phyloP scores from a whole-genome alignment of 2,113 vertebrate genomes.

The Haplochromis vanheusdeni region DNA sequence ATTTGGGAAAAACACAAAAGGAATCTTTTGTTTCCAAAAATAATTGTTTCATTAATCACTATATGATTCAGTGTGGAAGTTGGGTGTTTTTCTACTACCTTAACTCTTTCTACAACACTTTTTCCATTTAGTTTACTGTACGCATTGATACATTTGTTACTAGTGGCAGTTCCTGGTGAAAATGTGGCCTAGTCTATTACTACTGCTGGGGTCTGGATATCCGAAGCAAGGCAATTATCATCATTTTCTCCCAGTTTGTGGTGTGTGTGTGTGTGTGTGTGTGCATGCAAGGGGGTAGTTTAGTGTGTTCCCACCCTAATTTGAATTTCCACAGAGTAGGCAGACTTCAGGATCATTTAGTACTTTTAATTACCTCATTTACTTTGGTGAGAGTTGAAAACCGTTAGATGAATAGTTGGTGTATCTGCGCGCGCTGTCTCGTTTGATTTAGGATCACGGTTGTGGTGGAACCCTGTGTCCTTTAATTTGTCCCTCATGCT shows the following conservation, averaged over 20 bases:
- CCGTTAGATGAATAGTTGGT: not conserved
- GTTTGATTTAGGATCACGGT: not conserved
- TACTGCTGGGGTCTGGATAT: slow-evolving; percentile 55
- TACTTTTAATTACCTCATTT: slow-evolving; percentile 1
- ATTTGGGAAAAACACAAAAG: not conserved
- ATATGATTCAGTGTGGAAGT: not conserved
- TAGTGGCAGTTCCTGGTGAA: slow-evolving; percentile 15
- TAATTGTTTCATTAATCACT: not conserved
- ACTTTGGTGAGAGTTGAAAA: not conserved
- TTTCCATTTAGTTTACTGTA: not conserved
- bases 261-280: slow-evolving; percentile 13
- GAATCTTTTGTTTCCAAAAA: not conserved
- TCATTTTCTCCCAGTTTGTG: slow-evolving; percentile 63
- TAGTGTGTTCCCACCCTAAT: slow-evolving; percentile 34
- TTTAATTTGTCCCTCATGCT: slow-evolving; percentile 33
- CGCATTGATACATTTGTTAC: slow-evolving; percentile 1
- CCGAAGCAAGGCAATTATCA: slow-evolving; percentile 66
- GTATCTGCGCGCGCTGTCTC: not conserved
- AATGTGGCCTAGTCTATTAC: slow-evolving; percentile 23
- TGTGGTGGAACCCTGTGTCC: not conserved
- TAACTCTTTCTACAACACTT: not conserved
- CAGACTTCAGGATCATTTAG: not conserved
- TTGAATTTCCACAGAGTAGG: slow-evolving; percentile 38
- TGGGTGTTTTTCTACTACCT: not conserved
- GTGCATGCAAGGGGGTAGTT: not conserved